phyloP scores from a whole-genome alignment of 1,140 invertebrate genomes.

The Leptinotarsa lineolata region DNA sequence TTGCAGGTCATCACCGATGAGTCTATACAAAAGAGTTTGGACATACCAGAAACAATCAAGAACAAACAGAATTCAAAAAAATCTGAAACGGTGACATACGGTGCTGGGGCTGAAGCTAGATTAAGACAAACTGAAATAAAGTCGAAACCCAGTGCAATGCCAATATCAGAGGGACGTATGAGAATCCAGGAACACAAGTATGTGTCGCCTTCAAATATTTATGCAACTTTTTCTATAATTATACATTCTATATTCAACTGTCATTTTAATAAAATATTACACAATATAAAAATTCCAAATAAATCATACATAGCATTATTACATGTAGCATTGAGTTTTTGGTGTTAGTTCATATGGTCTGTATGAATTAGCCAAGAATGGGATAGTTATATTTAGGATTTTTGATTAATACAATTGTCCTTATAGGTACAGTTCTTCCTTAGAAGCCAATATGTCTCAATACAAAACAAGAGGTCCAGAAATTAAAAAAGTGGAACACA shows the following conservation, averaged over 20 bases:
- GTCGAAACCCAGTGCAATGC: constrained; percentile 53
- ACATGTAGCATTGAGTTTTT: too few relatives aligned
- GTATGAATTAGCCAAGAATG: too few relatives aligned
- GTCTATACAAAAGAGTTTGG: constrained; percentile 27
- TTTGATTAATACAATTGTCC: too few relatives aligned
- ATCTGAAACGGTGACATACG: constrained; percentile 35
- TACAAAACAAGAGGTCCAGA: constrained; percentile 38
- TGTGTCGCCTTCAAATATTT: background rate
- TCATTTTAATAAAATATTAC: too few relatives aligned
- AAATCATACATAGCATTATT: too few relatives aligned
- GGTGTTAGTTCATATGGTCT: too few relatives aligned
- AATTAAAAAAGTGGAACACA: constrained; percentile 24
- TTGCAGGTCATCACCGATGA: constrained; percentile 32
- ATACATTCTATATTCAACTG: too few relatives aligned
- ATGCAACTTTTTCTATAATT: too few relatives aligned
- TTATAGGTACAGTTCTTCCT: constrained; percentile 62
- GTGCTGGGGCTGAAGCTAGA: constrained; percentile 62
- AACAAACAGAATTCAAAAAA: constrained; percentile 12
- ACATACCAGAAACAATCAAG: constrained; percentile 25
- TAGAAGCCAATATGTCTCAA: constrained; percentile 64
- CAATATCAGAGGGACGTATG: constrained; percentile 61
- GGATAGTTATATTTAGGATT: too few relatives aligned
- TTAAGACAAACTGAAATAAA: constrained; percentile 58
- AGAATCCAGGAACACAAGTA: constrained; percentile 57
- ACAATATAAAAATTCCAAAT: too few relatives aligned